Base-by-base conservation (phyloP, 2,888 invertebrate species). In the Apotomis capreana region DNA sequence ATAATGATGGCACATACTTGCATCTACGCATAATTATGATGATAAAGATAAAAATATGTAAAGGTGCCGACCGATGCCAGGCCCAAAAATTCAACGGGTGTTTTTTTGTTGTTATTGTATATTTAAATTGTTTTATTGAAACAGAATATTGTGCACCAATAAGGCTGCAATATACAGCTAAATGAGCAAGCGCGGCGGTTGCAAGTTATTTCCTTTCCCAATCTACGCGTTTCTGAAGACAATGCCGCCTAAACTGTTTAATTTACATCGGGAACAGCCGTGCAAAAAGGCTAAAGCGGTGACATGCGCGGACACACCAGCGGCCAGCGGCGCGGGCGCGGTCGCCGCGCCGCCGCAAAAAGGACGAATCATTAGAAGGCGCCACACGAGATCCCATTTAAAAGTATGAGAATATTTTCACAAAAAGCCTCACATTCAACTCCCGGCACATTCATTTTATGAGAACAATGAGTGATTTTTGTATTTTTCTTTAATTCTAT, bases 391-490 rank as follows among this genome's bases (percentile, higher is more conserved):
- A 88, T 84, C 90, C 91, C 91, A 91, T 92, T 92, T 92, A 92
- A 92, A 91, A 93, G 92, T 92, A 93, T 92, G 92, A 91, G 92
- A 93, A 93, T 92, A 93, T 93, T 92, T 92, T 85, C 90, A 92
- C 91, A 92, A 93, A 93, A 92, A 93, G 89, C 90, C 84, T 87
- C 90, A 92, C 92, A 92, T 92, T 92, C 92, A 92, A 91, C 89
- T 92, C 91, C 87, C 89, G 87, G 92, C 92, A 92, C 92, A 93
- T 93, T 93, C 92, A 93, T 93, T 93, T 92, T 91, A 92, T 91
- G 92, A 92, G 92, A 93, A 93, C 92, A 92, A 92, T 93, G 92
- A 92, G 89, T 91, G 91, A 92, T 91, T 93, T 93, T 93, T 92
- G 92, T 93, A 90, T 91, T 92, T 92, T 89, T 89, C 88, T 93